Base-by-base conservation (phyloP, 2,888 invertebrate genomes). In the Emmelina monodactyla region DNA sequence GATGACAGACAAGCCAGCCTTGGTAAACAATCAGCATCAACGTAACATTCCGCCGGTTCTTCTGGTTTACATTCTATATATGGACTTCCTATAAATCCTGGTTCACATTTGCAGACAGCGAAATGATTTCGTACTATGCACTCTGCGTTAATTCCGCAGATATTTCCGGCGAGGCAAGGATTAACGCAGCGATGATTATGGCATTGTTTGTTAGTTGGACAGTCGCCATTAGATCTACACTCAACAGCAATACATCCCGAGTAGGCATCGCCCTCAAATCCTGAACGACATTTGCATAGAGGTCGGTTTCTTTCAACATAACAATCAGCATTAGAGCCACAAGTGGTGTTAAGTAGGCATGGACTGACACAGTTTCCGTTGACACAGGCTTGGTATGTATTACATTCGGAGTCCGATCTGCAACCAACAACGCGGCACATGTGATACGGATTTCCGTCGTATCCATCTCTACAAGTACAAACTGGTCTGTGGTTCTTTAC, bases 291-390 rank as follows among this genome's bases (percentile, higher is more conserved):
- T 38, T 88, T 85, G 58, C 94, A 95, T 47, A 89, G 84, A 0
- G 91, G 87, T 19, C 82, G 79, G 54, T 88, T 91, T 44, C 86
- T 83, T 49, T 85, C 83, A 0, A 87, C 87, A 52, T 84, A 88
- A 59, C 93, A 94, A 62, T 93, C 92, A 3, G 92, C 88, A 53
- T 92, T 92, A 6, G 85, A 80, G 37, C 91, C 92, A 50, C 94
- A 94, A 3, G 88, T 87, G 55, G 88, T 88, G 46, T 87, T 85
- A 5, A 93, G 72, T 16, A 93, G 71, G 54, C 95, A 96, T 2
- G 94, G 94, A 60, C 89, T 91, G 34, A 94, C 82, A 60, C 94
- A 94, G 55, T 91, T 89, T 40, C 88, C 88, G 58, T 93, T 92
- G 22, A 92, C 75, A 56, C 95, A 95, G 35, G 91, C 89, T 61